phyloP scores from a whole-genome alignment of 2,113 vertebrate species.

The Stomatorhinus ivindoensis region DNA sequence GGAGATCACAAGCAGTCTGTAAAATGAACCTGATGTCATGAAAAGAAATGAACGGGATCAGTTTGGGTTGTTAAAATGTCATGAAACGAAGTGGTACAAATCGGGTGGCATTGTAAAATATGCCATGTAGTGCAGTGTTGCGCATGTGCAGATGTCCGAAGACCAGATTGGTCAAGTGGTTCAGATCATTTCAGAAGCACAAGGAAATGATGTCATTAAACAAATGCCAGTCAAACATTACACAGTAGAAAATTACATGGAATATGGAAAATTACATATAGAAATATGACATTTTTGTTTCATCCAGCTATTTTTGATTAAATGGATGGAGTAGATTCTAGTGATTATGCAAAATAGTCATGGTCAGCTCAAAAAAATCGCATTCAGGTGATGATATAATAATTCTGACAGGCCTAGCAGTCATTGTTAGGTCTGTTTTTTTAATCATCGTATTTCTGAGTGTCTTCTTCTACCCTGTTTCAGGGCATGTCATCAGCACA shows the following conservation, averaged over 20 bases:
- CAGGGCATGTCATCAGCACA: slow-evolving; percentile 58
- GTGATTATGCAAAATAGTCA: not conserved
- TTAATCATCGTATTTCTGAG: not conserved
- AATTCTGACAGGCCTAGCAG: not conserved
- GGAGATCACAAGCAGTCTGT: not conserved
- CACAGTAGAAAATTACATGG: not conserved
- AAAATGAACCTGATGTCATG: not conserved
- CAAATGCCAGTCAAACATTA: not conserved
- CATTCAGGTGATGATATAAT: not conserved
- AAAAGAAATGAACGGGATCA: not conserved
- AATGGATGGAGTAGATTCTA: not conserved
- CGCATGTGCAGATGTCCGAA: not conserved
- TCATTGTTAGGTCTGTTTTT: not conserved
- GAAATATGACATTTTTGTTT: not conserved
- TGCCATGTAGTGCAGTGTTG: not conserved
- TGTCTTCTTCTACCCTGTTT: slow-evolving; percentile 10
- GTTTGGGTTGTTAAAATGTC: not conserved
- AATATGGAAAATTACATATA: not conserved
- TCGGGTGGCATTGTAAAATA: not conserved
- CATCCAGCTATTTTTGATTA: not conserved
- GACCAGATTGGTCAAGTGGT: not conserved
- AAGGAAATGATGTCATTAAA: not conserved
- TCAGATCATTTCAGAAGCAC: not conserved
- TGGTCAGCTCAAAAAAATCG: not conserved
- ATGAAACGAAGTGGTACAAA: not conserved